phyloP scores from a whole-genome alignment of 2,888 invertebrate genomes.

The Geotrupes spiniger region DNA sequence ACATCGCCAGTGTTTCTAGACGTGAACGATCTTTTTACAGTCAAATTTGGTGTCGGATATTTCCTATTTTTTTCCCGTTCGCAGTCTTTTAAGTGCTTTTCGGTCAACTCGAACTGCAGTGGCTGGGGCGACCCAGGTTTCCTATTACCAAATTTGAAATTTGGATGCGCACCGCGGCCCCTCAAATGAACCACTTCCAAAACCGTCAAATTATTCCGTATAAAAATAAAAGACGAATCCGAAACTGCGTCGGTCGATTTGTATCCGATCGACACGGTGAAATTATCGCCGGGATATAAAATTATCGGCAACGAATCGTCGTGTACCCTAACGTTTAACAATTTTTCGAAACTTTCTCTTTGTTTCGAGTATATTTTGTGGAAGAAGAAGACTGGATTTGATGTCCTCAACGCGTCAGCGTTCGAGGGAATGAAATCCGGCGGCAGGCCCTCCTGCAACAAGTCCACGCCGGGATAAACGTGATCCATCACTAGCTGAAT shows the following conservation, averaged over 20 bases:
- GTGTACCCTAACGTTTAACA: conserved; percentile 42
- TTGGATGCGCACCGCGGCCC: conserved; percentile 82
- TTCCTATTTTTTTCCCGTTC: conserved; percentile 47
- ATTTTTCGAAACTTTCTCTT: conserved; percentile 27
- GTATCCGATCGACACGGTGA: conserved; percentile 53
- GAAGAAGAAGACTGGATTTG: conserved; percentile 19
- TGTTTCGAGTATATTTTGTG: conserved; percentile 6
- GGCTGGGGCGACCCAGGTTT: conserved; percentile 74
- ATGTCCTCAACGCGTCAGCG: conserved; percentile 17
- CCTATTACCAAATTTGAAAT: conserved; percentile 86
- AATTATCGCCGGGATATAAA: conserved; percentile 58
- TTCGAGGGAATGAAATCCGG: conserved; percentile 38
- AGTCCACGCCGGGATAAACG: conserved; percentile 63
- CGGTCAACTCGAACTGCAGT: conserved; percentile 74
- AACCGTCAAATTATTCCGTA: conserved; percentile 91
- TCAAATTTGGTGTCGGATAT: conserved; percentile 60
- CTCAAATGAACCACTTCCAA: conserved; percentile 80
- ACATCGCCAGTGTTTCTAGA: conserved; percentile 90
- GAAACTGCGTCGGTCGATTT: conserved; percentile 48
- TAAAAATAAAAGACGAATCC: conserved; percentile 54
- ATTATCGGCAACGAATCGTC: conserved; percentile 56
- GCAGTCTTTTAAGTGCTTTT: conserved; percentile 59
- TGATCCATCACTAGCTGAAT: conserved; percentile 72
- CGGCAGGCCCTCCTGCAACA: conserved; percentile 54
- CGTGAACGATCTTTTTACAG: conserved; percentile 76